Percentiles rank a stretch among this genome's conserved stretches.
phyloP scores from a whole-genome alignment of 2,888 invertebrate genomes.

The Ichneumoninae sp. region DNA sequence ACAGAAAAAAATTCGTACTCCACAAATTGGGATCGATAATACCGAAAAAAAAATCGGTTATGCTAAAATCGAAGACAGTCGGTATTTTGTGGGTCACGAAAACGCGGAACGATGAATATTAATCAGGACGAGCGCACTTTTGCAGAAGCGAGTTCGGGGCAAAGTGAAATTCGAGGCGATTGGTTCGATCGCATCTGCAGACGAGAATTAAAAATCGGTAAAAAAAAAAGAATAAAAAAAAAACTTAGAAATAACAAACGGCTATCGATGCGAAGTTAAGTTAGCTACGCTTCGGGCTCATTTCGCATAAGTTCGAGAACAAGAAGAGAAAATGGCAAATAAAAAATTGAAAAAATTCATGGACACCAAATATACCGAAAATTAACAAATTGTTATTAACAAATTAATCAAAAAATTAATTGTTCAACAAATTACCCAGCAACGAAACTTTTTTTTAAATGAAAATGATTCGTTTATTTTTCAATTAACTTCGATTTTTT shows the following conservation, averaged over 20 bases:
- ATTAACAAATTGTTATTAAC: too few relatives aligned
- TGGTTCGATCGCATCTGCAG: conserved; percentile 37
- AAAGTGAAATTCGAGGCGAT: conserved; percentile 4
- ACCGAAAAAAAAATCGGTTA: conserved; percentile 6
- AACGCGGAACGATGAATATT: not conserved
- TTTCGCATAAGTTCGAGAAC: too few relatives aligned
- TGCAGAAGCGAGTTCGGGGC: not conserved
- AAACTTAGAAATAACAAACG: not conserved
- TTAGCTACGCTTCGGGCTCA: too few relatives aligned
- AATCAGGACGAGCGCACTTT: not conserved
- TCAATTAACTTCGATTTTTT: too few relatives aligned
- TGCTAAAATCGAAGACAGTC: not conserved
- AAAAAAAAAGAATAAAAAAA: not conserved
- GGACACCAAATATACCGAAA: too few relatives aligned
- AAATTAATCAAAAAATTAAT: too few relatives aligned
- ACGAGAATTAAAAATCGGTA: not conserved
- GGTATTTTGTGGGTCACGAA: not conserved
- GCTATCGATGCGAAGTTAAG: too few relatives aligned
- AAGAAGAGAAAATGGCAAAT: too few relatives aligned
- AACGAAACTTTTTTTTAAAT: too few relatives aligned
- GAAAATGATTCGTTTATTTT: too few relatives aligned
- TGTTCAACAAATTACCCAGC: too few relatives aligned
- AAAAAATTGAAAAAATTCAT: too few relatives aligned
- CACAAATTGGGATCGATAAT: not conserved
- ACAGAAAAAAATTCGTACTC: not conserved